phyloP scores from a whole-genome alignment of 2,888 invertebrate species.

The Chalcosyrphus nemorum region DNA sequence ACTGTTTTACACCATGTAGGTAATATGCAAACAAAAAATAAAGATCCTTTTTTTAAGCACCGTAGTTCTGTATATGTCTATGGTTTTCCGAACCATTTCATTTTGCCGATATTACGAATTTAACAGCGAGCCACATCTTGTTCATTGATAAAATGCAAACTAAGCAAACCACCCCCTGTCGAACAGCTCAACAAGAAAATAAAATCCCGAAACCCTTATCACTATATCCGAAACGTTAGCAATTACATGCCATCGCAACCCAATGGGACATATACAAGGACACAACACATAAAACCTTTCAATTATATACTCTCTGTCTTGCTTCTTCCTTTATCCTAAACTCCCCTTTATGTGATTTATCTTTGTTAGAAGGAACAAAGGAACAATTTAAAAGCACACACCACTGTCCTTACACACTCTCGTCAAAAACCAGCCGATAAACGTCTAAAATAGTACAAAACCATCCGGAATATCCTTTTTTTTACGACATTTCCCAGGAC shows the following conservation, averaged over 20 bases:
- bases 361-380: conserved; percentile 16
- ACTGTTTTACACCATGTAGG: no score
- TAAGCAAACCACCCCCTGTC: conserved; percentile 23
- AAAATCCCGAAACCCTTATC: conserved; percentile 32
- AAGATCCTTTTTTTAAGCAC: no score
- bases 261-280: neutral
- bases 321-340: neutral
- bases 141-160: conserved; percentile 48
- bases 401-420: conserved; percentile 4
- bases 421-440: conserved; percentile 35
- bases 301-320: conserved; percentile 34
- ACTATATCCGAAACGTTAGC: conserved; percentile 22
- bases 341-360: conserved; percentile 33
- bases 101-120: neutral
- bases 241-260: conserved; percentile 47
- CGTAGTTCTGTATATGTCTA: no score
- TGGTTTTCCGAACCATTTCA: neutral
- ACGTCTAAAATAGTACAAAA: conserved; percentile 11
- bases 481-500: conserved; percentile 37
- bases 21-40: neutral
- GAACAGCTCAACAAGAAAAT: neutral
- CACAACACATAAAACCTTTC: conserved; percentile 59
- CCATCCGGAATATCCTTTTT: conserved; percentile 15
- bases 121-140: neutral
- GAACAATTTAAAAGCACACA: conserved; percentile 11